A percentile compares a stretch with the other conserved stretches of the same genome.
These are phyloP conservation scores for Leptodactylus fallax DNA, from an alignment of 2,797 vertebrate genomes.

Conservation along the genomic window DNA sequence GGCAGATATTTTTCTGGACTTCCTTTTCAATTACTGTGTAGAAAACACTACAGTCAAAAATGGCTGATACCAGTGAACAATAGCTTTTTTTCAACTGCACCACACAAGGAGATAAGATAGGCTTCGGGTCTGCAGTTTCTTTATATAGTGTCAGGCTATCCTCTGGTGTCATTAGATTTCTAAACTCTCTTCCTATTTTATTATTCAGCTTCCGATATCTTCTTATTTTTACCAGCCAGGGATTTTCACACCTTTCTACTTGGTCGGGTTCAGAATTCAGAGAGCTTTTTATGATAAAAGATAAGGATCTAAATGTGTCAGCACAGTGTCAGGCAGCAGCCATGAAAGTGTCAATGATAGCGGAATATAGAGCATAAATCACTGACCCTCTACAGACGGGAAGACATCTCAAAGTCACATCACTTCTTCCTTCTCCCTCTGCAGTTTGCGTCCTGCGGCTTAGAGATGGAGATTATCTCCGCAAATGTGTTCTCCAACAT, in stretches of 20 bases:
- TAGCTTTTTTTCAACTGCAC: too few relatives aligned
- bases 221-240: neutral
- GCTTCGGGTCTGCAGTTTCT: too few relatives aligned
- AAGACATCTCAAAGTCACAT: slow-evolving; percentile 2
- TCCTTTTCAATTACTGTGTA: too few relatives aligned
- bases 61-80: too few relatives aligned
- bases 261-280: neutral
- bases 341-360: slow-evolving; percentile 3
- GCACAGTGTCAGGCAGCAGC: slow-evolving; percentile 78
- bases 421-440: neutral
- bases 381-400: neutral
- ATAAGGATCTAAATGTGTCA: slow-evolving; percentile 34
- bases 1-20: too few relatives aligned
- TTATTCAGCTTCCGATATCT: neutral
- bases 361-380: neutral
- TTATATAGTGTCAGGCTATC: neutral
- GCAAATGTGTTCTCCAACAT: neutral
- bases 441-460: neutral
- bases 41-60: too few relatives aligned
- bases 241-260: neutral
- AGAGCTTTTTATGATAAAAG: slow-evolving; percentile 15
- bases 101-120: neutral
- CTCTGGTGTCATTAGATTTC: neutral
- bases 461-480: neutral
- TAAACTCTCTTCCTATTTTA: neutral